Percentiles rank a stretch among this genome's conserved stretches.
Conservation (phyloP, 2,113 vertebrate genomes). For the Hemichromis elongatus region DNA sequence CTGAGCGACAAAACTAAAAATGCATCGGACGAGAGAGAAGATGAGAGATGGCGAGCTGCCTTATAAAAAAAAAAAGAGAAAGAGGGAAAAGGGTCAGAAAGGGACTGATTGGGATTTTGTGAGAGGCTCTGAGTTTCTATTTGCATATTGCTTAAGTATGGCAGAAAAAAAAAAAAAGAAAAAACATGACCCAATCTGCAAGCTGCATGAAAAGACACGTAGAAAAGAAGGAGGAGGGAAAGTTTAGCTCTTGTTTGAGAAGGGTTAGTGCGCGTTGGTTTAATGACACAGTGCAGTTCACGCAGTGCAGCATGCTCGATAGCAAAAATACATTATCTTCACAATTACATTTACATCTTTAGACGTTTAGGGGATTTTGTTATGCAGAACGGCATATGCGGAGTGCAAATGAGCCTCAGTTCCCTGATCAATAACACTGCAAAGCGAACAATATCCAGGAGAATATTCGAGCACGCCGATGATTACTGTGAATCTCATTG, state of each 20-base stretch:
- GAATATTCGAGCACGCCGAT: background rate
- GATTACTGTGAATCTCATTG: background rate
- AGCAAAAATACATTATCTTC: conserved; percentile 27
- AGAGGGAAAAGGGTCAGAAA: background rate
- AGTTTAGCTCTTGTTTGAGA: conserved; percentile 4
- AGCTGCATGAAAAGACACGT: background rate
- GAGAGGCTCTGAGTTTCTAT: conserved; percentile 21
- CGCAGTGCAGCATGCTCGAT: background rate
- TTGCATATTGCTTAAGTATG: conserved; percentile 17
- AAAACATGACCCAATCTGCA: background rate
- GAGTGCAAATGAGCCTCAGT: conserved; percentile 30
- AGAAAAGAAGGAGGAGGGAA: background rate
- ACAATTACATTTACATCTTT: conserved; percentile 36
- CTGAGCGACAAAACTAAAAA: conserved; percentile 1
- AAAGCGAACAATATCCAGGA: background rate
- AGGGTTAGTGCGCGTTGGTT: background rate
- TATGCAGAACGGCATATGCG: conserved; percentile 9
- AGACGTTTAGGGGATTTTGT: conserved; percentile 29
- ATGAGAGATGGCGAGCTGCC: background rate
- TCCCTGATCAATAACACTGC: conserved; percentile 10
- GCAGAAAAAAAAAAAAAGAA: background rate
- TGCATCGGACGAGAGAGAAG: background rate
- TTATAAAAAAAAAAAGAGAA: background rate
- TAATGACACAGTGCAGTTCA: conserved; percentile 18
- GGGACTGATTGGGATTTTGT: conserved; percentile 1